A percentile compares a stretch with the other conserved stretches of the same genome.
Conservation (phyloP, 2,888 invertebrate genomes). For the Pharmacophagus antenor region DNA sequence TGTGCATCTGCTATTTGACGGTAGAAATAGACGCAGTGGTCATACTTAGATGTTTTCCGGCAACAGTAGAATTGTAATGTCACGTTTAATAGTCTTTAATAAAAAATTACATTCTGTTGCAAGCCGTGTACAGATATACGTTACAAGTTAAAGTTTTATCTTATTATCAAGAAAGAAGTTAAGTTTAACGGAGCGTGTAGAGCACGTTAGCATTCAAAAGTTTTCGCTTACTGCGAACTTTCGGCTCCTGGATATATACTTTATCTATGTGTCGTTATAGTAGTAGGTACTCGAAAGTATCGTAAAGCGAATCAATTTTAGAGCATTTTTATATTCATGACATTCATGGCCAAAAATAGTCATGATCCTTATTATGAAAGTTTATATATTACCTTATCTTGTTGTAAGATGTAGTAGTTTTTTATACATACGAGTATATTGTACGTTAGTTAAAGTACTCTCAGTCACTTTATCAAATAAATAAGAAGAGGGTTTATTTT, state of each 20-base stretch:
- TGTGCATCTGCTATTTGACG: no score
- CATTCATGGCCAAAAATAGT: neutral
- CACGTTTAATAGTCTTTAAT: no score
- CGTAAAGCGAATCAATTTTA: neutral
- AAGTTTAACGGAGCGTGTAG: slow-evolving; percentile 49
- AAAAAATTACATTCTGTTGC: slow-evolving; percentile 6
- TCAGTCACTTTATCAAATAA: no score
- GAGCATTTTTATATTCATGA: neutral
- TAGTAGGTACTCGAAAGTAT: neutral
- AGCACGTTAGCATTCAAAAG: slow-evolving; percentile 59
- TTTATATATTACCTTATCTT: neutral
- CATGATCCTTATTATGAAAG: neutral
- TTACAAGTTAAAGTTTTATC: slow-evolving; percentile 50
- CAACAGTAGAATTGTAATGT: no score
- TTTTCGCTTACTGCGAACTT: slow-evolving; percentile 62
- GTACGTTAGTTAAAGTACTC: no score
- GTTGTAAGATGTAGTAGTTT: neutral
- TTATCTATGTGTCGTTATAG: slow-evolving; percentile 6
- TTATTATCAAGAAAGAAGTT: slow-evolving; percentile 42
- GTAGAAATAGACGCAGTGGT: no score
- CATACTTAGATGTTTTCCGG: no score
- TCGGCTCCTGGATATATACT: no score
- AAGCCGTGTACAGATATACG: slow-evolving; percentile 23
- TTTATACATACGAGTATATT: no score
- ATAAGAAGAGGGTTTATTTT: no score